Base-by-base conservation (phyloP, 92 coral and sea anemone genomes). In the Paramuricea clavata region DNA sequence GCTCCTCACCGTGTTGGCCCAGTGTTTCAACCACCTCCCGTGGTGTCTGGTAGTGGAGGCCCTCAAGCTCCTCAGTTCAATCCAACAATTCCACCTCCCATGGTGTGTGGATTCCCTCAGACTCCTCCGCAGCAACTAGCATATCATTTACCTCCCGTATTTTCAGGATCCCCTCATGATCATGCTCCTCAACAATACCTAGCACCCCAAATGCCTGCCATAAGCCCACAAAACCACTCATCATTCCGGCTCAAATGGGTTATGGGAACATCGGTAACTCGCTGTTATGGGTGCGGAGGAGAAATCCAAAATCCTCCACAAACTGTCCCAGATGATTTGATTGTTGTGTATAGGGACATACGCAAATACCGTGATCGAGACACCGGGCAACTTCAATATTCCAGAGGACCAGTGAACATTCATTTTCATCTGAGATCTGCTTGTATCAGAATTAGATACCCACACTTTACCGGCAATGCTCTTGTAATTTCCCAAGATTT, bases 201-300 rank as follows among this genome's bases (percentile, higher is more conserved):
- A 22, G 8, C 68, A 4, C 11, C 31, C 33, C 31, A 22, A 60
- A 25, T 27, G 13, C 68, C 31, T 10, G 2, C 31, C 31, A 21
- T 26, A 22, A 27, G 68, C 21, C 31, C 31, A 26, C 31, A 60
- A 22, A 60, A 25, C 28, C 26, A 0, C 26, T 47, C 54, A 15
- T 47, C 54, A 47, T 74, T 74, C 60, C 12, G 28, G 56, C 34
- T 81, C 25, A 60, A 81, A 22, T 81, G 85, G 85, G 17, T 81
- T 12, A 1, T 22, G n/a, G 85, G 85, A 39, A 81, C 85, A 3
- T 31, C 49, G 5, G 85, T 81, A 8, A 0, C 85, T 7, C 74
- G 85, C 34, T 81, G 85, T 71, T 81, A 81, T 81, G 73, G 85
- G 30, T 81, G 85, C 74, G 23, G 27, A 27, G 56, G 56, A 81